Evolutionary conservation across 2,113 vertebrate species (phyloP), one percentile per base, ranked within the genome.

Genomic region (Paedocypris sp.): DNA sequence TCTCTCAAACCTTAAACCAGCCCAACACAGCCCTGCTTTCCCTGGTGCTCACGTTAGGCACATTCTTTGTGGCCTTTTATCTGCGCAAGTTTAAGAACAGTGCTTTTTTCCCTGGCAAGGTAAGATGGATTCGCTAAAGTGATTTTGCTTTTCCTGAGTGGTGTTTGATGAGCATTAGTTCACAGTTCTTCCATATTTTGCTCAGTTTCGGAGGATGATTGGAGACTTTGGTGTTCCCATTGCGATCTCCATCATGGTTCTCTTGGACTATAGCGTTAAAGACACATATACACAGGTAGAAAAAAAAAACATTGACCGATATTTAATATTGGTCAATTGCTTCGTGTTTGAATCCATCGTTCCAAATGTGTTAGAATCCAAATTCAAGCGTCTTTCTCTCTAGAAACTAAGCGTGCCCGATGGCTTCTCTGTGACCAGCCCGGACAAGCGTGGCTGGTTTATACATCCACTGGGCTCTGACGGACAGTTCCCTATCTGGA

Each of bases 171-270:
- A n/a, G n/a, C n/a, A n/a, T n/a, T n/a, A n/a, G n/a, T n/a, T n/a
- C n/a, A n/a, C n/a, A n/a, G n/a, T n/a, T n/a, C n/a, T n/a, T n/a
- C n/a, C 2, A 54, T 10, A 29, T 23, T 4, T 22, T 19, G 3
- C 42, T 71, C 72, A 98, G 94, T 79, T 94, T 10, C 93, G 94
- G 50, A 87, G 94, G 56, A 73, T 94, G 12, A 98, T 98, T 1
- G 94, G 94, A 53, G 94, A 98, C 73, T 97, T 98, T 0, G 94
- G 94, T 2, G 94, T 98, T 10, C 94, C 94, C 2, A 97, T 98
- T 0, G 90, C 94, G 2, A 98, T 98, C 77, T 90, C 94, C 72
- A 78, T 94, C 79, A 98, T 95, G 94, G 94, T 98, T 54, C 83
- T 98, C 64, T 74, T 98, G 73, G 92, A 94, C 73, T 91, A 90